Conservation (phyloP, 1,140 invertebrate species). For the Leptopilina clavipes region DNA sequence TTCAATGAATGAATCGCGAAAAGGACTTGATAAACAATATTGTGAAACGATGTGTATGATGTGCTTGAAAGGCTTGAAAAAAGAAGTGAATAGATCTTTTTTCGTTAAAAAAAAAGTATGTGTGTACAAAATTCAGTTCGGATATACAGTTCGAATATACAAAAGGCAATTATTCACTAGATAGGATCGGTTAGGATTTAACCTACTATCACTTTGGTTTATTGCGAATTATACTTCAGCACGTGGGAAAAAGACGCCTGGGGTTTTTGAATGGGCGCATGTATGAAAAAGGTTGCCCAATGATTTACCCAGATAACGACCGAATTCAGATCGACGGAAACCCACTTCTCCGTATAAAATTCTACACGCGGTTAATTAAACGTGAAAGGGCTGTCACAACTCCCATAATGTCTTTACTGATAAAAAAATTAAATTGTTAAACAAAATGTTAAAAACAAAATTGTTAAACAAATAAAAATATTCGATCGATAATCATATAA, state of each 20-base stretch:
- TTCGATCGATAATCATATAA: neutral
- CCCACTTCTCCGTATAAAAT: constrained; percentile 73
- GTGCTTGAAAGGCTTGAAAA: too few relatives aligned
- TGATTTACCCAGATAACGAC: constrained; percentile 69
- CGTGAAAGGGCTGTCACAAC: too few relatives aligned
- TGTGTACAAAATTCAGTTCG: constrained; percentile 36
- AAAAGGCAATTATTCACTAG: constrained; percentile 65
- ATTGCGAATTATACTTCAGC: constrained; percentile 73
- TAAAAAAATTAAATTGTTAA: too few relatives aligned
- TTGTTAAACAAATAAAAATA: too few relatives aligned
- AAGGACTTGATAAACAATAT: too few relatives aligned
- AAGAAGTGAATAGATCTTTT: too few relatives aligned
- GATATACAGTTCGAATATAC: constrained; percentile 60
- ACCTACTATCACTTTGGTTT: constrained; percentile 74
- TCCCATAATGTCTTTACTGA: too few relatives aligned
- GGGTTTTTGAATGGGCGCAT: constrained; percentile 65
- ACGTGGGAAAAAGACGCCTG: constrained; percentile 69
- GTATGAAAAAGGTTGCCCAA: constrained; percentile 73
- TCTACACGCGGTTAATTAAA: too few relatives aligned
- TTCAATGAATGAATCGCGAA: neutral
- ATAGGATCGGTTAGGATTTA: constrained; percentile 71
- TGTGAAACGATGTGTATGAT: too few relatives aligned
- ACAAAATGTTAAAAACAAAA: too few relatives aligned
- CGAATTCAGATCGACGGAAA: constrained; percentile 70
- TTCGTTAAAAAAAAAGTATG: too few relatives aligned